phyloP scores from a whole-genome alignment of 1,140 invertebrate species.

The Melanaphis sacchari region DNA sequence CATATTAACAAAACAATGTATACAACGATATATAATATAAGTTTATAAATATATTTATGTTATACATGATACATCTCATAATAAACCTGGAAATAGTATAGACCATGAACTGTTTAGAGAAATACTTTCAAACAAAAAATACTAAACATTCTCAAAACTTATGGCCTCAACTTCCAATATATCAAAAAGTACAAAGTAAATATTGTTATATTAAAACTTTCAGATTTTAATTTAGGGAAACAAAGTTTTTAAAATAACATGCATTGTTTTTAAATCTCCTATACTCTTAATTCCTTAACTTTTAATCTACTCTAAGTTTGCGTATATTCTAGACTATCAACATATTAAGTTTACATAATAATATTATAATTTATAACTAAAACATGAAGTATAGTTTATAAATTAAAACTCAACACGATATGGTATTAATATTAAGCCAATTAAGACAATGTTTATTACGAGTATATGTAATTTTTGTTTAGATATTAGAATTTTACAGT shows the following conservation, averaged over 20 bases:
- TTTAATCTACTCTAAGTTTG: background rate
- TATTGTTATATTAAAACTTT: background rate
- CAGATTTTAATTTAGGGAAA: background rate
- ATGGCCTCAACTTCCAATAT: background rate
- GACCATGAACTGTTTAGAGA: background rate
- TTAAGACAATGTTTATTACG: background rate
- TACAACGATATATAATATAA: background rate
- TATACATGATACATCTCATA: background rate
- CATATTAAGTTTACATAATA: background rate
- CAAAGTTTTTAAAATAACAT: background rate
- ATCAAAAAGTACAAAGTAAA: background rate
- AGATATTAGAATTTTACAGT: background rate
- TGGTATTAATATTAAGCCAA: background rate
- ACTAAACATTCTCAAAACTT: background rate
- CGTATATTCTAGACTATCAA: background rate
- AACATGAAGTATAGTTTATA: background rate
- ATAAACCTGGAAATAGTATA: background rate
- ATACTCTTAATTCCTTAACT: background rate
- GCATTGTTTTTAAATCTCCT: background rate
- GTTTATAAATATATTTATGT: background rate
- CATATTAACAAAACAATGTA: too few relatives aligned
- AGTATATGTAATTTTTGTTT: background rate
- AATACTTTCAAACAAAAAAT: background rate
- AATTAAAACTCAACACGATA: background rate
- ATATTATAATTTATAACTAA: background rate